A percentile compares a stretch with the other conserved stretches of the same genome.
Conservation (phyloP, 2,797 vertebrate species). For the Iguana delicatissima region DNA sequence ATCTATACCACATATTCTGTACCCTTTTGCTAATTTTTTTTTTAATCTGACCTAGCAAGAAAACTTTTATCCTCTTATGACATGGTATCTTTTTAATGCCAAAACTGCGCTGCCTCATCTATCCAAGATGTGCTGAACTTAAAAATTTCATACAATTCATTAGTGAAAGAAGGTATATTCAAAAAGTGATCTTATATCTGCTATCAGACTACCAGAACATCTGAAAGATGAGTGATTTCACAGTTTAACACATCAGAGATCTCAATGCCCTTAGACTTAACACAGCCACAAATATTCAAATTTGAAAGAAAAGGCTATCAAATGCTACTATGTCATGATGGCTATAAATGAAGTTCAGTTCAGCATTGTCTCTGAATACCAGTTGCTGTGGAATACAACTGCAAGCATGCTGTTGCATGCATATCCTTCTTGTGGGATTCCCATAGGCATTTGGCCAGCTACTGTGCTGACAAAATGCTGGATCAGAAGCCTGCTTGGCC, state of each 20-base stretch:
- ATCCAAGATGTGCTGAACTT: background rate
- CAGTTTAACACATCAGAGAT: background rate
- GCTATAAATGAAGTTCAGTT: background rate
- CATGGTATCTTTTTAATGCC: background rate
- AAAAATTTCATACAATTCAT: fast-evolving
- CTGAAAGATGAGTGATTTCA: background rate
- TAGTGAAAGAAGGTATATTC: background rate
- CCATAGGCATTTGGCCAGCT: background rate
- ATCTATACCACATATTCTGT: too few relatives aligned
- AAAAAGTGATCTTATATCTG: background rate
- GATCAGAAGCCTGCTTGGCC: background rate
- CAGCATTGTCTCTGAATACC: background rate
- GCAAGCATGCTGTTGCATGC: background rate
- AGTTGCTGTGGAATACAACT: background rate
- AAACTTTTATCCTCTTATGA: background rate
- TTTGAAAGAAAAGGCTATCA: background rate
- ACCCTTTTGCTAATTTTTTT: background rate
- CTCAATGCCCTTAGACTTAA: background rate
- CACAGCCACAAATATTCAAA: background rate
- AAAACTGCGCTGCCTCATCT: background rate
- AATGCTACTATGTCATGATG: background rate
- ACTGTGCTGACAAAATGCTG: background rate
- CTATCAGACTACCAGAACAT: background rate
- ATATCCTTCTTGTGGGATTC: background rate
- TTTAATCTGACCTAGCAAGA: background rate